These are phyloP conservation scores for Linnaemya tessellans DNA, from an alignment of 2,888 invertebrate species.

Conservation along the genomic window DNA sequence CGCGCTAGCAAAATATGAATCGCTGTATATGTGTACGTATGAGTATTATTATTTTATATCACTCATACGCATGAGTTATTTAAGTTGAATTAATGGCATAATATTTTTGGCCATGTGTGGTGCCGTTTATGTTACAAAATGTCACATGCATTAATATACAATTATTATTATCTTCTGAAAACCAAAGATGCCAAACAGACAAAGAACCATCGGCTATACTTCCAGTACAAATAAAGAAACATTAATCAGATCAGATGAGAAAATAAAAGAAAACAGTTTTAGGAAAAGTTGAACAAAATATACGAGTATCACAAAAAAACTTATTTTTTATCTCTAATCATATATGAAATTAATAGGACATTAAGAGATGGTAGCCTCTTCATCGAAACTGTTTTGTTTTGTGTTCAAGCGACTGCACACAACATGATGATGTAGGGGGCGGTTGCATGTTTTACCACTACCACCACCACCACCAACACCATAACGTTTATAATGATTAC, in stretches of 20 bases:
- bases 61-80: slow-evolving; percentile 48
- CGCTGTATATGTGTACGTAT: slow-evolving; percentile 27
- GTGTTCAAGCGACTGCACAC: slow-evolving; percentile 73
- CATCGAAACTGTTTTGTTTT: slow-evolving; percentile 81
- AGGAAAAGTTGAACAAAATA: slow-evolving; percentile 5
- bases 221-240: background rate
- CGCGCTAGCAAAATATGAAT: background rate
- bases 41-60: slow-evolving; percentile 34
- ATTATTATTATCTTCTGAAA: background rate
- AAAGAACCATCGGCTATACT: background rate
- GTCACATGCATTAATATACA: background rate
- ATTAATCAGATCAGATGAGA: slow-evolving; percentile 2
- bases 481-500: slow-evolving; percentile 1
- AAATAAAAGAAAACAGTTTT: background rate
- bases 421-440: slow-evolving; percentile 34
- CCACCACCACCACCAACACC: background rate
- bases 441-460: slow-evolving; percentile 7
- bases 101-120: slow-evolving; percentile 25
- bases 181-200: background rate
- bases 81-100: slow-evolving; percentile 51
- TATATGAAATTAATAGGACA: slow-evolving; percentile 40
- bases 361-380: slow-evolving; percentile 72
- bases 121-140: slow-evolving; percentile 14
- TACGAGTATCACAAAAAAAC: slow-evolving; percentile 3
- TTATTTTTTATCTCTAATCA: background rate